Conservation (phyloP, 2,888 invertebrate genomes). For the Diachrysia chrysitis region DNA sequence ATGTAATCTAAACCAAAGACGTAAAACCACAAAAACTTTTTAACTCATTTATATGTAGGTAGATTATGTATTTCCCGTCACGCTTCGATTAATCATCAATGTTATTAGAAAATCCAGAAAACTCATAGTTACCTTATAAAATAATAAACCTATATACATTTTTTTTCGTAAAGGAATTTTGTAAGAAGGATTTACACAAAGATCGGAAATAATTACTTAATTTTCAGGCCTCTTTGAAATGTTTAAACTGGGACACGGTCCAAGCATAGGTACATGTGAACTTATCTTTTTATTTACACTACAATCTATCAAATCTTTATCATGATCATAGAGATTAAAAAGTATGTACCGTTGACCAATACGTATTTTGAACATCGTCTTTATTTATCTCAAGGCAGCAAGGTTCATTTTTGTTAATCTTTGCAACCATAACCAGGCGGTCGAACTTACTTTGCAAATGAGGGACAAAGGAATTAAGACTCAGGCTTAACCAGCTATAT, state of each 20-base stretch:
- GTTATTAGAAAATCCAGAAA: neutral
- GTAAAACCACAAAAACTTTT: neutral
- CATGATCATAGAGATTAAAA: conserved; percentile 22
- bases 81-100: neutral
- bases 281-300: conserved; percentile 42
- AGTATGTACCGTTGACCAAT: conserved; percentile 14
- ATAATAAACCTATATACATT: no score
- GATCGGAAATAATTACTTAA: neutral
- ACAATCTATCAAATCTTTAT: conserved; percentile 46
- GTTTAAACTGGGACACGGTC: conserved; percentile 44
- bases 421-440: neutral
- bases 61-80: neutral
- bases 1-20: neutral
- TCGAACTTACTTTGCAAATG: conserved; percentile 14
- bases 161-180: no score
- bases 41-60: neutral
- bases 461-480: conserved; percentile 40
- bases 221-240: conserved; percentile 24
- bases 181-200: neutral
- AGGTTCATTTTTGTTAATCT: neutral
- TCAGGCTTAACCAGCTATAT: conserved; percentile 25
- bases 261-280: neutral
- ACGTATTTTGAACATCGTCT: neutral
- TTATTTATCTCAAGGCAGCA: neutral
- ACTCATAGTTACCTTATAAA: neutral